Base-by-base conservation (phyloP, 2,113 vertebrate genomes). In the Callospermophilus lateralis region DNA sequence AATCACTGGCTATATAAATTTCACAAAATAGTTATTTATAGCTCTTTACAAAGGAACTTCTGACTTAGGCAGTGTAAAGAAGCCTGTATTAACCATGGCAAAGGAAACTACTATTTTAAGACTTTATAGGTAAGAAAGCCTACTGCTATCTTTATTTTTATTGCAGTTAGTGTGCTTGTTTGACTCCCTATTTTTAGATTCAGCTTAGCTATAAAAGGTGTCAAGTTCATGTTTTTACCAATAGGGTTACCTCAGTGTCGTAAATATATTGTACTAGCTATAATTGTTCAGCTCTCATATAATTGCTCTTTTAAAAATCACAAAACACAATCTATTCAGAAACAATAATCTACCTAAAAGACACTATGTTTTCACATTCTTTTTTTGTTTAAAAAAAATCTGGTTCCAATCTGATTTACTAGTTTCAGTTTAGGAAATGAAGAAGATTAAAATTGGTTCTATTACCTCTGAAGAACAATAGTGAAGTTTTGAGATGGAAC, bases 81-180 rank as follows among this genome's bases (percentile, higher is more conserved):
- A 86, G 17, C 24, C 39, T 28, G 19, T 12, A 28, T 61, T 72
- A 85, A 53, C n/a, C 37, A 65, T 42, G 32, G 15, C 28, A 53
- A 73, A 58, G 10, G 22, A 90, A 70, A 74, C 15, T 81, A 26
- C 51, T 93, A 48, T 55, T 97, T 93, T 87, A 96, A 94, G n/a
- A 86, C 37, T 89, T 81, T 90, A n/a, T 42, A 67, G 16, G 19
- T 77, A 83, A 70, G 32, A 90, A 90, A 78, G 3, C 4, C 6
- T 83, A 76, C 37, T 24, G 8, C 32, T 32, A 39, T 8, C 45
- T 45, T 39, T 58, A n/a, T 79, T 42, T 13, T 51, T 55, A 70
- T 53, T 51, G 4, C 30, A 37, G 9, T n/a, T 85, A 61, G 2
- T 81, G 61, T 90, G 26, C 65, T 76, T 93, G 0, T 32, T 77